Evolutionary conservation across 1,140 invertebrate genomes (phyloP).

Genomic region (Neodiprion fabricii): DNA sequence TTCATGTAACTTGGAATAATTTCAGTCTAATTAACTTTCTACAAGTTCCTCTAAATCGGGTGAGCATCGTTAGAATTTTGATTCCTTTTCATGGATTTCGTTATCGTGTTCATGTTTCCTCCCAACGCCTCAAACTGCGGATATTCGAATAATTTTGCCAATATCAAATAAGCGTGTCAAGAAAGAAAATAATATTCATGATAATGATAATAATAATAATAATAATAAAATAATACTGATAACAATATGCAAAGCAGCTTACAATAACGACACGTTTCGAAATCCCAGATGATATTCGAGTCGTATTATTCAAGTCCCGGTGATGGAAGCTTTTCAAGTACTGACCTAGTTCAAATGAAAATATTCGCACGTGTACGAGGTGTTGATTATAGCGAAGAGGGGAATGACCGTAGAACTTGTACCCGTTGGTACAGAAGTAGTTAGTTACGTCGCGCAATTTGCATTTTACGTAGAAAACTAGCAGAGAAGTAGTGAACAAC

Average conservation of each 20-base stretch:
- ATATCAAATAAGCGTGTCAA: no score
- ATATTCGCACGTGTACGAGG: conserved; percentile 13
- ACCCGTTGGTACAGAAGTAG: conserved; percentile 34
- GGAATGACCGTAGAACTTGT: neutral
- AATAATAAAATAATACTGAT: neutral
- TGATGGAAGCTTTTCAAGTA: conserved; percentile 12
- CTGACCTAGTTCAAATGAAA: conserved; percentile 17
- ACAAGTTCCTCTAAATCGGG: no score
- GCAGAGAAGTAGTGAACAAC: neutral
- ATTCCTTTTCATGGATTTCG: no score
- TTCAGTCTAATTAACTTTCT: no score
- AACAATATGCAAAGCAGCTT: neutral
- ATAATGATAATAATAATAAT: no score
- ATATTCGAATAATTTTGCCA: no score
- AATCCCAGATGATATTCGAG: neutral
- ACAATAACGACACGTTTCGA: neutral
- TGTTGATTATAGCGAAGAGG: neutral
- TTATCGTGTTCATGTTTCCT: no score
- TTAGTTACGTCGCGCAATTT: conserved; percentile 48
- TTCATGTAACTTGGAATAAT: no score
- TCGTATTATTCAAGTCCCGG: neutral
- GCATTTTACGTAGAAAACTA: conserved; percentile 38
- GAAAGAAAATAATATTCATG: no score
- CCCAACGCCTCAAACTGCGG: no score
- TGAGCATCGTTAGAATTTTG: no score